Conservation (phyloP, 2,888 invertebrate genomes). For the Trissoscelio sp. region DNA sequence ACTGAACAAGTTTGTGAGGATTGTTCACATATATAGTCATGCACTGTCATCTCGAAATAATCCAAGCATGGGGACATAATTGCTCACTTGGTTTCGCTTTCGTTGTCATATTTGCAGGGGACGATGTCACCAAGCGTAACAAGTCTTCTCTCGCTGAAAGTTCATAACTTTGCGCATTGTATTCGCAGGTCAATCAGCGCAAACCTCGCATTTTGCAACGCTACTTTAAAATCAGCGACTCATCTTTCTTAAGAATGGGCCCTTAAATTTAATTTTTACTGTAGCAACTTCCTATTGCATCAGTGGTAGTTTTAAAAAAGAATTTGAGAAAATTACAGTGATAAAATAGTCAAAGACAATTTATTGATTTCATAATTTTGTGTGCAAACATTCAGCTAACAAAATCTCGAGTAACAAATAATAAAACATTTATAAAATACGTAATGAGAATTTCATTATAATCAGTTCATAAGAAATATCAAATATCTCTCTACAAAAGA, state of each 20-base stretch:
- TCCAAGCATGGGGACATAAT: slow-evolving; percentile 76
- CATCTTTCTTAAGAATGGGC: slow-evolving; percentile 23
- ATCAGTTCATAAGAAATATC: too few species aligned
- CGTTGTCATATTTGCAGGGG: slow-evolving; percentile 80
- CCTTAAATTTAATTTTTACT: slow-evolving; percentile 43
- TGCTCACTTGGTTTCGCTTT: slow-evolving; percentile 82
- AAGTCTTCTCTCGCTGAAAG: slow-evolving; percentile 62
- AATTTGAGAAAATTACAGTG: not conserved
- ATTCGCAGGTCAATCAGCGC: slow-evolving; percentile 52
- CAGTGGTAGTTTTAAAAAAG: not conserved
- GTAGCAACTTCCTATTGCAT: slow-evolving; percentile 55
- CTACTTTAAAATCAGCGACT: slow-evolving; percentile 66
- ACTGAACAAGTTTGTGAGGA: slow-evolving; percentile 72
- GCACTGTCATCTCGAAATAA: slow-evolving; percentile 72
- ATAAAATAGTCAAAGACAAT: slow-evolving; percentile 1
- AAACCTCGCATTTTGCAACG: slow-evolving; percentile 61
- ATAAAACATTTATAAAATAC: not conserved
- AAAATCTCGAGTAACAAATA: not conserved
- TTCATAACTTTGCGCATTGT: slow-evolving; percentile 64
- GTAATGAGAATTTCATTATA: not conserved
- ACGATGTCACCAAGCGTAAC: slow-evolving; percentile 79
- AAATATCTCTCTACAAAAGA: too few species aligned
- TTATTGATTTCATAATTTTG: not conserved
- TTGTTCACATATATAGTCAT: slow-evolving; percentile 78
- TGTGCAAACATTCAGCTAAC: not conserved